Base-by-base conservation (phyloP, 2,797 vertebrate species). In the Pampus argenteus region DNA sequence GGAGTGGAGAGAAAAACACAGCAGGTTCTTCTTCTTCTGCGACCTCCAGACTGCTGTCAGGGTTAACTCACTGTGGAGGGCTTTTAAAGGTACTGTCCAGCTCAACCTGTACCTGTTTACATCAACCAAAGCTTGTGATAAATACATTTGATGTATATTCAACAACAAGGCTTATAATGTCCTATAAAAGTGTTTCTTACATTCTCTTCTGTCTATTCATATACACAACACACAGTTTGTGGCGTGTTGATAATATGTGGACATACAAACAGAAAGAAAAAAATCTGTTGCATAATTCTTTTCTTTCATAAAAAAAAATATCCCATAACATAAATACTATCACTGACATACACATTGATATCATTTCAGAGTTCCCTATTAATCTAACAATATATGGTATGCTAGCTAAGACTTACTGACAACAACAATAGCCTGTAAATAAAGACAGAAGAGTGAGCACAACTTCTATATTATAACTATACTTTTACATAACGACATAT, bases 51-150 rank as follows among this genome's bases (percentile, higher is more conserved):
- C 14, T 18, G 20, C 7, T 25, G 57, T 56, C 34, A 42, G 40
- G 17, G 71, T 49, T 57, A 47, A 62, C 17, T 44, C 25, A 49
- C 29, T 13, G 42, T 13, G 42, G 29, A 48, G 54, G 23, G 22
- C 51, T 17, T 42, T 42, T 42, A 5, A 17, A 42, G 40, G 40
- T 42, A 40, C 15, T 40, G 36, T 36, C 34, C 34, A 8, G 11
- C n/a, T n/a, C n/a, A 34, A 11, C 11, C 2, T 34, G 11, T 3
- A 34, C 9, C 31, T 34, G 1, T 34, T 34, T 34, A 34, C 31
- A 34, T 3, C 15, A 42, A 17, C 40, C 40, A 42, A 5, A 42
- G 17, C 17, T 18, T 42, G 40, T 17, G 38, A 15, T 6, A 42
- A 17, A 42, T 42, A 9, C 15, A n/a, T 11, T 40, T 3, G 22